Evolutionary conservation across 2,797 vertebrate species (phyloP).

Genomic region (Pipistrellus kuhlii): DNA sequence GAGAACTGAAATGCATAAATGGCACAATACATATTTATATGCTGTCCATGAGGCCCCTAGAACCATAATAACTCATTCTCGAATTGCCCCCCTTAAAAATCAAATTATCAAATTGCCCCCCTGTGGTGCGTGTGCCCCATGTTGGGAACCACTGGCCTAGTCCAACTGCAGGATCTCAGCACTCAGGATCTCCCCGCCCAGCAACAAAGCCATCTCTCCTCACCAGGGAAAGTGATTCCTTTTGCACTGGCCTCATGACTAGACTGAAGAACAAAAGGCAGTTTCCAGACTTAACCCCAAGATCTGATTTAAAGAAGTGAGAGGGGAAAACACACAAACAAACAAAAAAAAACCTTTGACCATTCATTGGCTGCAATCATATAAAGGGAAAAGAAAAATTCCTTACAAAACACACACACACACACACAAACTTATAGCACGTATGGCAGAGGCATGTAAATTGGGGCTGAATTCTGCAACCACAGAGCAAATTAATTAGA

Average conservation of each 20-base stretch:
- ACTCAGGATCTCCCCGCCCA: constrained; percentile 63
- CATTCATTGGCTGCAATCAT: constrained; percentile 83
- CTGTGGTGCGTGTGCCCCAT: no score
- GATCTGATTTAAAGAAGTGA: constrained; percentile 82
- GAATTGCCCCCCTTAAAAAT: no score
- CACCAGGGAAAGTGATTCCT: constrained; percentile 79
- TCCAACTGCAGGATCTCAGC: constrained; percentile 75
- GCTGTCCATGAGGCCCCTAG: no score
- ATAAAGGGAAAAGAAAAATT: constrained; percentile 67
- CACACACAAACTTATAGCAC: constrained; percentile 35
- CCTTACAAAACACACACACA: constrained; percentile 50
- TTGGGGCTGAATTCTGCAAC: constrained; percentile 78
- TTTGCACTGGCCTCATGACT: constrained; percentile 79
- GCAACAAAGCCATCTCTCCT: constrained; percentile 78
- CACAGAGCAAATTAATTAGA: constrained; percentile 84
- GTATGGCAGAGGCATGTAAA: constrained; percentile 81
- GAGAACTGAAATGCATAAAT: no score
- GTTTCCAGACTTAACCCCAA: constrained; percentile 84
- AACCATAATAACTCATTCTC: no score
- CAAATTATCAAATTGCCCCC: no score
- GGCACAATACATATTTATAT: no score
- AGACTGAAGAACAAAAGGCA: constrained; percentile 85
- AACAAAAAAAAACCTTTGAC: constrained; percentile 76
- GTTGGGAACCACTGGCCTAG: constrained; percentile 38
- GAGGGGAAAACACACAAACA: not conserved